These are phyloP conservation scores for Rotaria magnacalcarata DNA, from an alignment of 2,888 invertebrate species.

Conservation along the genomic window DNA sequence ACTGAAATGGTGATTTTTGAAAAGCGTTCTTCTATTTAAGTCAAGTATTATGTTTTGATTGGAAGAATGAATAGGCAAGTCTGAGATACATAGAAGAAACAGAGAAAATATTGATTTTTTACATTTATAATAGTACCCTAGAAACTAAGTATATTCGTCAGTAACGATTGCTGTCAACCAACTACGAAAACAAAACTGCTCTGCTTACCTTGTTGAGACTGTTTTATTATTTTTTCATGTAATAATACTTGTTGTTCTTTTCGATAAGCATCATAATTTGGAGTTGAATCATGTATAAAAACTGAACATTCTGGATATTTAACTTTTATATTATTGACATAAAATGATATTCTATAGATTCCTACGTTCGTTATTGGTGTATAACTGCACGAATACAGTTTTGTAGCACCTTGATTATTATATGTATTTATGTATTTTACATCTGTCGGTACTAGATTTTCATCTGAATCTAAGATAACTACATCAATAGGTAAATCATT, in stretches of 20 bases:
- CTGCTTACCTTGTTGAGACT: background rate
- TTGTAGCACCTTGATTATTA: slow-evolving; percentile 1
- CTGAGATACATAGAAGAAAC: background rate
- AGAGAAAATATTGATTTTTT: background rate
- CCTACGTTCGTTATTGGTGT: background rate
- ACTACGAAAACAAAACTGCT: background rate
- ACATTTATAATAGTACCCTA: background rate
- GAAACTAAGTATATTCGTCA: too few species aligned
- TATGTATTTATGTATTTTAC: background rate
- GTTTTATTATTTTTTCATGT: background rate
- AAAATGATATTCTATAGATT: background rate
- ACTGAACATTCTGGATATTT: background rate
- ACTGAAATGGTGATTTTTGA: background rate
- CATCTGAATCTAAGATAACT: background rate
- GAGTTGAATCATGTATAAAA: background rate
- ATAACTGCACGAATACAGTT: background rate
- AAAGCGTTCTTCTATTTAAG: background rate
- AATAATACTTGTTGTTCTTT: background rate
- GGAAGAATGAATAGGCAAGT: background rate
- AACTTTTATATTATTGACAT: background rate
- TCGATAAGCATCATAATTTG: background rate
- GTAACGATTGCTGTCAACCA: background rate
- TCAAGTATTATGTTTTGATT: background rate
- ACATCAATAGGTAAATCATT: background rate
- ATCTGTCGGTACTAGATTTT: background rate